Evolutionary conservation across 2,797 vertebrate genomes (phyloP), one percentile per base, ranked within the genome.

Genomic region (Poecilia wingei): DNA sequence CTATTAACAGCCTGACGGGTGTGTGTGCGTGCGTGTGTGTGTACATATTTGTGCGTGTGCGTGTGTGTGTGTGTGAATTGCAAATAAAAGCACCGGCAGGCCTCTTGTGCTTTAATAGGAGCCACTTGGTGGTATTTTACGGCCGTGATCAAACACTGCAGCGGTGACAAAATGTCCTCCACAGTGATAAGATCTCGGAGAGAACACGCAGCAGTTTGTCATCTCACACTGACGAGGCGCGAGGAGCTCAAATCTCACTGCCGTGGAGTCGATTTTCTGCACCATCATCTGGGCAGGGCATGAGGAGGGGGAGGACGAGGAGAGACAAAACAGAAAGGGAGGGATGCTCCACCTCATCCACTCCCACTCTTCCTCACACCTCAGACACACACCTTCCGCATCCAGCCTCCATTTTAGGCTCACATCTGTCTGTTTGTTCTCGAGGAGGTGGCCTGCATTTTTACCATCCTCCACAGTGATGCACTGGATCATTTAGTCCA

Each of bases 161-260:
- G 72, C 76, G 43, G 76, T 55, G 68, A 79, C 81, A 82, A 95
- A 94, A 95, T 94, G 92, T 95, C 93, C 88, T 89, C 93, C 87
- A 80, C 75, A 72, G 84, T 51, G 91, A 90, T 89, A 77, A 89
- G 75, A 91, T 90, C 78, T 83, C 45, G 69, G 46, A 79, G 55
- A 71, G 80, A 55, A 55, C 73, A 14, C 53, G 72, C 85, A 33
- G 77, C 73, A 16, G 9, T 75, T 64, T 71, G 20, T 45, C 71
- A 72, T 49, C 46, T 72, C 31, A 72, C 46, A 22, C 31, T 51
- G 47, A 72, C 71, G 20, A 72, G 70, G 36, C 22, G 53, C 79
- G 33, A 68, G 75, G 28, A 3, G 45, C 72, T 83, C 6, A 47
- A 28, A n/a, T 22, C 78, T 77, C 28, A 46, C 69, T 81, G 41